Conservation (phyloP, 2,888 invertebrate genomes). For the Chalcosyrphus nemorum region DNA sequence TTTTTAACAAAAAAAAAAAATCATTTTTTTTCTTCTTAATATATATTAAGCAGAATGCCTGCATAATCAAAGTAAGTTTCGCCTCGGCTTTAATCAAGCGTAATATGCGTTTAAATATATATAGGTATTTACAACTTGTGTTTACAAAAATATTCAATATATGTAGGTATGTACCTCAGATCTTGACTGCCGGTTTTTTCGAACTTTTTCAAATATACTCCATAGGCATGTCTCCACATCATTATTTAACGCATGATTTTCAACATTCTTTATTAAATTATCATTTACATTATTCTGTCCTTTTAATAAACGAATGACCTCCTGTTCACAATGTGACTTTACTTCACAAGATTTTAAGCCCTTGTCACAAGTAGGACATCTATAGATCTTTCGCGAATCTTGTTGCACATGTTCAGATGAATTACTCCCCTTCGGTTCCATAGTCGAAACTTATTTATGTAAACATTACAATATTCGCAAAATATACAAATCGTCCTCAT, state of each 20-base stretch:
- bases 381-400: conserved; percentile 82
- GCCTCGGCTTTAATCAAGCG: no score
- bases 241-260: neutral
- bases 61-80: no score
- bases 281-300: neutral
- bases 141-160: no score
- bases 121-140: no score
- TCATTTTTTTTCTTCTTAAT: no score
- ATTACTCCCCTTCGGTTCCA: no score
- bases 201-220: conserved; percentile 89
- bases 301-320: neutral
- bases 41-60: no score
- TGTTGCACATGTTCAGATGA: neutral
- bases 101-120: no score
- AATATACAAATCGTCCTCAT: no score
- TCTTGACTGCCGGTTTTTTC: conserved; percentile 88
- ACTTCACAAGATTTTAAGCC: conserved; percentile 91
- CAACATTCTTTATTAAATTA: neutral
- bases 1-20: no score
- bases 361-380: conserved; percentile 93
- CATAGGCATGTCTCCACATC: conserved; percentile 81
- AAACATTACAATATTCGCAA: no score
- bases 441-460: no score
- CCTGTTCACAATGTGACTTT: conserved; percentile 88
- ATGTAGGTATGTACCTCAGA: conserved; percentile 83